Conservation (phyloP, 2,888 invertebrate species). For the Agrenia bidenticulata region DNA sequence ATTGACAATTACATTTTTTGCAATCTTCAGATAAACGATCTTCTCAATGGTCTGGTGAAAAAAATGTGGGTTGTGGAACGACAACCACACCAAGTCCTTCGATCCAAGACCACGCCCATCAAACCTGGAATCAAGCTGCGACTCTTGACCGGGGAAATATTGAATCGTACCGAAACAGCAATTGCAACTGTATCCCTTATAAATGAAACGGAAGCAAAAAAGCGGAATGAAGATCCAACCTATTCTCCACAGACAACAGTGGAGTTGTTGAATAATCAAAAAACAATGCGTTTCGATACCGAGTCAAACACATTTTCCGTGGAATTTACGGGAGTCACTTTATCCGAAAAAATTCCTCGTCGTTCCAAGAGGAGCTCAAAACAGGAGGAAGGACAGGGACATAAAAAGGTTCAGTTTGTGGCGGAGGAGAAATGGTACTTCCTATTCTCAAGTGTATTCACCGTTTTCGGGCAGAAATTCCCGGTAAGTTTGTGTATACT, state of each 20-base stretch:
- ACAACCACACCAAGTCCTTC: conserved; percentile 27
- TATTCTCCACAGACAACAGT: conserved; percentile 15
- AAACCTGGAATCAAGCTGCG: conserved; percentile 10
- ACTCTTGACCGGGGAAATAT: neutral
- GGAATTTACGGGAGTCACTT: conserved; percentile 24
- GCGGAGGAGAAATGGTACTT: conserved; percentile 31
- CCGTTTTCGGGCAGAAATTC: conserved; percentile 2
- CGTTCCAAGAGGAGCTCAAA: neutral
- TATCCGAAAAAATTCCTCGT: conserved; percentile 10
- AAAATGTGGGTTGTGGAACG: conserved; percentile 6
- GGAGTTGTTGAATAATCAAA: conserved; percentile 5
- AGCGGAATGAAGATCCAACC: neutral
- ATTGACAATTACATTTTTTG: neutral
- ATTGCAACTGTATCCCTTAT: conserved; percentile 8
- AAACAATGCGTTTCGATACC: conserved; percentile 5
- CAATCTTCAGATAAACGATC: neutral
- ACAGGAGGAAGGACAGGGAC: neutral
- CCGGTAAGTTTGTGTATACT: neutral
- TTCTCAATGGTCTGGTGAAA: neutral
- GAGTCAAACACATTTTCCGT: conserved; percentile 2
- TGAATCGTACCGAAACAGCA: neutral
- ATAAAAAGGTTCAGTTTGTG: conserved; percentile 12
- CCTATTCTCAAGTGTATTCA: conserved; percentile 21
- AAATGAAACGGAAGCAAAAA: conserved; percentile 6
- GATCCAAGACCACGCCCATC: neutral